These are phyloP conservation scores for Iguana delicatissima DNA, from an alignment of 2,797 vertebrate species.

Conservation along the genomic window DNA sequence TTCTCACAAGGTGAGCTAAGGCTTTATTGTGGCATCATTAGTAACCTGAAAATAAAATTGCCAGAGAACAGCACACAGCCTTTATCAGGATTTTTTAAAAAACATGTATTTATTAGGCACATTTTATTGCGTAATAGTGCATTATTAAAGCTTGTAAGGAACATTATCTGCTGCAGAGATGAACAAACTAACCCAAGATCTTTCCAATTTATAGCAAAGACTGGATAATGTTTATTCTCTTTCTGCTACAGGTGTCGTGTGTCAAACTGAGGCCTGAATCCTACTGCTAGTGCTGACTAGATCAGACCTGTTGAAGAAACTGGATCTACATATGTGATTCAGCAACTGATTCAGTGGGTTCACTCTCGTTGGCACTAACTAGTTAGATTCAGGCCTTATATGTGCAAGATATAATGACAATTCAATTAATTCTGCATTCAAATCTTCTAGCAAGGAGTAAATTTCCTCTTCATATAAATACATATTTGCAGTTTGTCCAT, in stretches of 20 bases:
- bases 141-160: neutral
- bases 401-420: neutral
- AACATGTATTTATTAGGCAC: neutral
- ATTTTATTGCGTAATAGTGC: constrained; percentile 10
- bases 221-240: neutral
- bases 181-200: neutral
- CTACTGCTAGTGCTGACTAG: too few species aligned
- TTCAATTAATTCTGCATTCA: neutral
- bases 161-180: neutral
- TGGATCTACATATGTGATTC: too few species aligned
- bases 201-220: neutral
- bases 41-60: neutral
- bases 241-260: neutral
- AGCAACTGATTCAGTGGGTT: too few species aligned
- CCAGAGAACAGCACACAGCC: neutral
- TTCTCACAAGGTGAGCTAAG: neutral
- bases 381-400: neutral
- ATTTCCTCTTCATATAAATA: constrained; percentile 22
- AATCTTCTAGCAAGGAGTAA: neutral
- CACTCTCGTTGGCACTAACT: too few species aligned
- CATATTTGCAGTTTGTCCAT: constrained; percentile 6
- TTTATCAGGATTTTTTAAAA: constrained; percentile 7
- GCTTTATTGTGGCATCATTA: neutral
- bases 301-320: too few species aligned
- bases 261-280: neutral